A percentile compares a stretch with the other conserved stretches of the same genome.
phyloP scores from a whole-genome alignment of 2,888 invertebrate species.

The Malthinus seriepunctatus region DNA sequence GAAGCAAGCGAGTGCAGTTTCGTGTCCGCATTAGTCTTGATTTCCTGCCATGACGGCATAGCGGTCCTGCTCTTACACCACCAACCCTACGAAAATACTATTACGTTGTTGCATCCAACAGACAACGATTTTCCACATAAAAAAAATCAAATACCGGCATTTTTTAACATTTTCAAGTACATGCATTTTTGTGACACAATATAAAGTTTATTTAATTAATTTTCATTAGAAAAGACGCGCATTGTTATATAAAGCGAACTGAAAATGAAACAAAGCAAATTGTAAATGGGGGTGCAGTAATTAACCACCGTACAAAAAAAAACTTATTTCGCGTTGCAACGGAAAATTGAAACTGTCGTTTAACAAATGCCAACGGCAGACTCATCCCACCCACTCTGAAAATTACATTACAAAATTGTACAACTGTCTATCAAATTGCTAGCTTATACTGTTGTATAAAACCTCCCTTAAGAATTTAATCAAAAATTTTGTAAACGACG shows the following conservation, averaged over 20 bases:
- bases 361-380: slow-evolving; percentile 39
- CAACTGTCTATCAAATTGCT: slow-evolving; percentile 38
- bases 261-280: neutral
- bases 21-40: slow-evolving; percentile 70
- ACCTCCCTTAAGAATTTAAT: slow-evolving; percentile 3
- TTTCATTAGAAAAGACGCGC: slow-evolving; percentile 1
- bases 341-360: slow-evolving; percentile 44
- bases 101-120: slow-evolving; percentile 14
- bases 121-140: slow-evolving; percentile 12
- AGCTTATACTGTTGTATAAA: neutral
- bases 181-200: neutral
- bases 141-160: neutral
- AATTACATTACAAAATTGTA: slow-evolving; percentile 45
- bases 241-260: neutral
- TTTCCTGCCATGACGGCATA: slow-evolving; percentile 59
- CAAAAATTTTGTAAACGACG: neutral
- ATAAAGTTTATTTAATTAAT: neutral
- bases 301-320: slow-evolving; percentile 24
- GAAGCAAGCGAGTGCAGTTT: slow-evolving; percentile 62
- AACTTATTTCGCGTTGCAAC: slow-evolving; percentile 22
- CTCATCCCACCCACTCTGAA: slow-evolving; percentile 40
- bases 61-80: slow-evolving; percentile 37
- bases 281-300: slow-evolving; percentile 15
- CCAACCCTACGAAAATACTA: slow-evolving; percentile 24
- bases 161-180: neutral